Evolutionary conservation across 2,797 vertebrate species (phyloP).

Genomic region (Pseudocheirus occidentalis): DNA sequence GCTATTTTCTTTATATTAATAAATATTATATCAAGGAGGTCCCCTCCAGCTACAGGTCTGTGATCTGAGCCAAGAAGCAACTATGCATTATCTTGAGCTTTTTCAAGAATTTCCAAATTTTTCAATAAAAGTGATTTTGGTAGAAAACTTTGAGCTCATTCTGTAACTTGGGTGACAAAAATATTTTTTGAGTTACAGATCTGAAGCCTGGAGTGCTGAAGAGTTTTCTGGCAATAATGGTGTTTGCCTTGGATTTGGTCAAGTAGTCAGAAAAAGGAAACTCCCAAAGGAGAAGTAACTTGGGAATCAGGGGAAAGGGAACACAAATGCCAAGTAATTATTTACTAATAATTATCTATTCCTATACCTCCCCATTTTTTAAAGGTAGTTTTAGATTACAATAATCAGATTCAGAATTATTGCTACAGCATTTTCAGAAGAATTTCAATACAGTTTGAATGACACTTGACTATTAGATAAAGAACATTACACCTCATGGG

Average conservation of each 20-base stretch:
- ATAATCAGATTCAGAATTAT: conserved; percentile 10
- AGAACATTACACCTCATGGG: background rate
- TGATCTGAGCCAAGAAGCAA: too few relatives aligned
- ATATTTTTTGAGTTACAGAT: too few relatives aligned
- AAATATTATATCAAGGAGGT: conserved; percentile 67
- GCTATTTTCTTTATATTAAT: conserved; percentile 71
- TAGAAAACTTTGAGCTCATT: too few relatives aligned
- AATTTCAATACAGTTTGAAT: conserved; percentile 26
- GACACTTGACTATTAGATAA: background rate
- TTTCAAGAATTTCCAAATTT: too few relatives aligned
- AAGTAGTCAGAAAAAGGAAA: conserved; percentile 46
- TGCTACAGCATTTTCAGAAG: conserved; percentile 21
- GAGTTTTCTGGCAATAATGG: conserved; percentile 10
- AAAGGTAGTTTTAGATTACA: conserved; percentile 34
- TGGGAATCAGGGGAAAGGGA: background rate
- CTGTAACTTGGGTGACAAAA: too few relatives aligned
- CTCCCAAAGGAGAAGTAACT: conserved; percentile 6
- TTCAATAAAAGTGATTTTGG: too few relatives aligned
- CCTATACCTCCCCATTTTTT: conserved; percentile 25
- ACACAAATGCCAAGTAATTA: conserved; percentile 3
- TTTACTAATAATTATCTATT: conserved; percentile 34
- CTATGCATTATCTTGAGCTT: conserved; percentile 15
- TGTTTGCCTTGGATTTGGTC: background rate
- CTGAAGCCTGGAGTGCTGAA: background rate
- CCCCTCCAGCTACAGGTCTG: background rate